Base-by-base conservation (phyloP, 2,888 invertebrate genomes). In the Lasioglossum figueresi region DNA sequence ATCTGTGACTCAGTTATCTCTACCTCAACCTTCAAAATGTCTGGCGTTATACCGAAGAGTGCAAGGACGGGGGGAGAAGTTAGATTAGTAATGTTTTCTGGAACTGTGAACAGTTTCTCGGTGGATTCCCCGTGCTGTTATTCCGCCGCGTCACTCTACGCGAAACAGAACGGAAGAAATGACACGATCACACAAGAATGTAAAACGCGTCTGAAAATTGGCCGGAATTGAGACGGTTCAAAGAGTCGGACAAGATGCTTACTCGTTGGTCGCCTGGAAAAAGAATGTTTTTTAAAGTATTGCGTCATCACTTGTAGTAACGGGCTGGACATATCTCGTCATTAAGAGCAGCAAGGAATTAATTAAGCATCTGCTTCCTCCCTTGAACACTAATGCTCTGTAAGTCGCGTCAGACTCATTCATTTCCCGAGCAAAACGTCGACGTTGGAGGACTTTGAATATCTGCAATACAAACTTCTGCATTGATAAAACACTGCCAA, bases 191-290 rank as follows among this genome's bases (percentile, higher is more conserved):
- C n/a, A 14, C 34, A 81, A 56, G 88, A 86, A 88, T 88, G 82
- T 82, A 75, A 76, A 73, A 79, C 87, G 86, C 82, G 76, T 52
- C 52, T 84, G 71, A 43, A 81, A 87, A 88, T 84, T 88, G 74
- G 59, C 71, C 74, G 78, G 80, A 87, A 91, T 86, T 87, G 89
- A 91, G 90, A 83, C 84, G 79, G 92, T 92, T 66, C 91, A 92
- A 90, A 92, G 92, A 89, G 91, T 88, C 88, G 77, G 48, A 3
- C 76, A 6, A 34, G 66, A 66, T 66, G 66, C 77, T 68, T 45
- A 43, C 79, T n/a, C 71, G 79, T 75, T 76, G 82, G 79, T 82
- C 75, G 79, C 68, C 43, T 16, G 43, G 73, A 40, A 87, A 80
- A 79, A 82, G 77, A 76, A 80, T 10, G 73, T 82, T 86, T 84